Base-by-base conservation (phyloP, 2,888 invertebrate genomes). In the Hydraecia micacea region DNA sequence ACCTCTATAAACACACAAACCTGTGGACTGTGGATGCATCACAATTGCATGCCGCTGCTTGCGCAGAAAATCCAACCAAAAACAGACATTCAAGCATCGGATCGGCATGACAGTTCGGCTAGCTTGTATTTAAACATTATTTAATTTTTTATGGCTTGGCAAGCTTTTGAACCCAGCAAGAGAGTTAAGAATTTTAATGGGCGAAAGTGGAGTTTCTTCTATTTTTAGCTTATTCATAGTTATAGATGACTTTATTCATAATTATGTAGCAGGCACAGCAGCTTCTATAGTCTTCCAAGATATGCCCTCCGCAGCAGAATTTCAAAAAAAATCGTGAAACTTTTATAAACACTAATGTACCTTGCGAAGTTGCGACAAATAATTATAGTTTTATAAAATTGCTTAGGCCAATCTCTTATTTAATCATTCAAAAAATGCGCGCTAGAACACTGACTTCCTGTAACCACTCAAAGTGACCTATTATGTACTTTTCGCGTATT, bases 391-490 rank as follows among this genome's bases (percentile, higher is more conserved):
- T 77, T 63, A 46, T 36, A 15, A 42, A 36, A 55, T 28, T 39
- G 18, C 36, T 2, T 28, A 8, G 9, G 15, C 36, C 18, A 63
- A 46, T 62, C 36, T 68, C 42, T 68, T 68, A 85, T 28, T 49
- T 63, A 63, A 32, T 69, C 68, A 63, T 87, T 89, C 84, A 63
- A 88, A 90, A 87, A 84, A 52, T 81, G 49, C 86, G 88, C 91
- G 89, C 84, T 42, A 55, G 11, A 70, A 80, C 69, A 42, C 60
- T 46, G 49, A 88, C 86, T 88, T 91, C 92, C 90, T 87, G 86
- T 90, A 81, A 67, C 60, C 49, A 68, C 84, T 77, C 84, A 72
- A 76, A 69, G 69, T 71, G 49, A 68, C 55, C 78, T 73, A 81
- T 62, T 65, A 73, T 15, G 28, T 67, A 36, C 4, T 49, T 32